Percentiles rank a stretch among this genome's conserved stretches.
Evolutionary conservation across 2,888 invertebrate genomes (phyloP).

Genomic region (Zele albiditarsus): DNA sequence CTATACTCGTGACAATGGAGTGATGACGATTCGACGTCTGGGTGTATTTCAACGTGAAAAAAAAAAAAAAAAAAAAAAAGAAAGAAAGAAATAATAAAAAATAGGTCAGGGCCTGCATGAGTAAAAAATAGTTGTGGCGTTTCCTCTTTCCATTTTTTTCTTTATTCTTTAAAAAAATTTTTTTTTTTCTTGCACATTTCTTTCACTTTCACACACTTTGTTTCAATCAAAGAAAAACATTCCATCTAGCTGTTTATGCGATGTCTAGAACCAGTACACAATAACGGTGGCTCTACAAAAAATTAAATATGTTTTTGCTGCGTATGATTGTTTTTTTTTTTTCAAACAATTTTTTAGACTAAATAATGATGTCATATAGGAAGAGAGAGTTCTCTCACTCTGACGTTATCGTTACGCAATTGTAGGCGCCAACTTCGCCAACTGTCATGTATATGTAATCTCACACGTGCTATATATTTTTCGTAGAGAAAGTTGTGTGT

Average conservation of each 20-base stretch:
- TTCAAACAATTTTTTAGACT: slow-evolving; percentile 31
- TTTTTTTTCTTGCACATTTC: slow-evolving; percentile 12
- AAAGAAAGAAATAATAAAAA: slow-evolving; percentile 44
- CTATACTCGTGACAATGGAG: slow-evolving; percentile 45
- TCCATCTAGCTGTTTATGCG: not conserved
- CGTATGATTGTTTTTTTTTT: slow-evolving; percentile 1
- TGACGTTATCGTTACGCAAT: slow-evolving; percentile 69
- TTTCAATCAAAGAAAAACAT: no score
- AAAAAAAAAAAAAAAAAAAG: slow-evolving; percentile 5
- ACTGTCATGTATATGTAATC: slow-evolving; percentile 21
- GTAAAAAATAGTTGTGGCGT: slow-evolving; percentile 30
- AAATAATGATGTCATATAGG: slow-evolving; percentile 69
- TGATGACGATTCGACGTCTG: slow-evolving; percentile 46
- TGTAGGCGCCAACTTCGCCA: slow-evolving; percentile 33
- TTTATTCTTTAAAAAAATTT: not conserved
- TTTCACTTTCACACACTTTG: not conserved
- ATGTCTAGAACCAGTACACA: not conserved
- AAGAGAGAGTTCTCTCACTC: slow-evolving; percentile 66
- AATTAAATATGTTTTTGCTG: slow-evolving; percentile 38
- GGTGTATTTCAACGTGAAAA: slow-evolving; percentile 50
- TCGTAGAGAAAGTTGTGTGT: slow-evolving; percentile 62
- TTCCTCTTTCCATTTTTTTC: slow-evolving; percentile 51
- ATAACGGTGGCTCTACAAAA: slow-evolving; percentile 19
- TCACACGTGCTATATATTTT: slow-evolving; percentile 34
- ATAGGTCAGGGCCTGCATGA: slow-evolving; percentile 60